Evolutionary conservation across 2,113 vertebrate species (phyloP).

Genomic region (Morone chrysops): DNA sequence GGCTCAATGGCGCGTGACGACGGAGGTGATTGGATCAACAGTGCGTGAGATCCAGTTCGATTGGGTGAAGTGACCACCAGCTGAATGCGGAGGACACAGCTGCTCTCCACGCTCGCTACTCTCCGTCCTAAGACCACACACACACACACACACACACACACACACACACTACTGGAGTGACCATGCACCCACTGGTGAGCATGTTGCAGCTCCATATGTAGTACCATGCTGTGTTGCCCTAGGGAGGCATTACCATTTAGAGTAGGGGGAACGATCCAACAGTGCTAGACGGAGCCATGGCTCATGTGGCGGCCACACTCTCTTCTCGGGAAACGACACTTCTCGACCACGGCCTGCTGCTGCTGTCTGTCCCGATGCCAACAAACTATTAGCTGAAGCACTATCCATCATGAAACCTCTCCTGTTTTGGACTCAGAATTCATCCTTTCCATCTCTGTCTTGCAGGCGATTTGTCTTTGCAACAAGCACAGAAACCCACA

Average conservation of each 20-base stretch:
- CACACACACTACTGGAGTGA: slow-evolving; percentile 2
- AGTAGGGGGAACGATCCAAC: slow-evolving; percentile 67
- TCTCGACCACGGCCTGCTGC: slow-evolving; percentile 54
- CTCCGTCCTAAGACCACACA: background rate
- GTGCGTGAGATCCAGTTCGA: slow-evolving; percentile 70
- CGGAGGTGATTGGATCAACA: slow-evolving; percentile 72
- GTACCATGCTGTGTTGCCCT: slow-evolving; percentile 63
- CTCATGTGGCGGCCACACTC: slow-evolving; percentile 53
- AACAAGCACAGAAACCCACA: slow-evolving; percentile 18
- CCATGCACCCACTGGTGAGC: slow-evolving; percentile 14
- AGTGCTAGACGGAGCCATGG: slow-evolving; percentile 50
- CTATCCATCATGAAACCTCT: slow-evolving; percentile 69
- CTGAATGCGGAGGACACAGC: slow-evolving; percentile 59
- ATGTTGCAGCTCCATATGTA: slow-evolving; percentile 62
- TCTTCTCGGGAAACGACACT: slow-evolving; percentile 38
- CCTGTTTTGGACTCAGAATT: slow-evolving; percentile 39
- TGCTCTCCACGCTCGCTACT: slow-evolving; percentile 36
- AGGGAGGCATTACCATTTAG: slow-evolving; percentile 80
- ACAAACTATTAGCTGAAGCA: slow-evolving; percentile 62
- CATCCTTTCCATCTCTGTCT: slow-evolving; percentile 50
- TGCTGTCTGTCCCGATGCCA: slow-evolving; percentile 48
- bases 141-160: background rate
- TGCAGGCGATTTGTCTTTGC: slow-evolving; percentile 16
- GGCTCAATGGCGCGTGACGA: slow-evolving; percentile 64
- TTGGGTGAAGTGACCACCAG: slow-evolving; percentile 64